A percentile compares a stretch with the other conserved stretches of the same genome.
phyloP scores from a whole-genome alignment of 2,113 vertebrate genomes.

The Dinomys branickii region DNA sequence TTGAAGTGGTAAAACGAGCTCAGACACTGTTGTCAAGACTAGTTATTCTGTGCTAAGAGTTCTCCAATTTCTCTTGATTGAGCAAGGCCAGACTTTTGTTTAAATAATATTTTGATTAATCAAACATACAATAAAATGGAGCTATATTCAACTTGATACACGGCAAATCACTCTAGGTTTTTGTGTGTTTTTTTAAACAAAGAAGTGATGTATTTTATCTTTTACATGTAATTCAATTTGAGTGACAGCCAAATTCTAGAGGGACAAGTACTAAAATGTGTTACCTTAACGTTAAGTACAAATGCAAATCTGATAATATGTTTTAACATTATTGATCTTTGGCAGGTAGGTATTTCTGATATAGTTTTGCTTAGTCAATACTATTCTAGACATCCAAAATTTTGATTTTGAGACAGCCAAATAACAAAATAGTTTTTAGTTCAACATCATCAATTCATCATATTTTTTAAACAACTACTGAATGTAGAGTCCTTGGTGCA shows the following conservation, averaged over 20 bases:
- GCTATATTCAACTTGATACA: background rate
- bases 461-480: background rate
- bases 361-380: background rate
- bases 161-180: conserved; percentile 36
- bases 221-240: conserved; percentile 21
- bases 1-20: background rate
- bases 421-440: background rate
- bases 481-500: background rate
- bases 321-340: background rate
- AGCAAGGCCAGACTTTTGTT: background rate
- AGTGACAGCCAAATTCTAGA: background rate
- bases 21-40: conserved; percentile 43
- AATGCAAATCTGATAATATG: background rate
- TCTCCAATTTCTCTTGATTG: conserved; percentile 7
- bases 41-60: conserved; percentile 39
- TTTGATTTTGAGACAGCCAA: background rate
- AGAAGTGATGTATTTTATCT: conserved; percentile 30
- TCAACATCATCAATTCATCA: background rate
- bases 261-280: background rate
- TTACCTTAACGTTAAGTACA: conserved; percentile 3
- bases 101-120: conserved; percentile 72
- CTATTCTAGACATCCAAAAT: background rate
- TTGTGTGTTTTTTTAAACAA: background rate
- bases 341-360: background rate
- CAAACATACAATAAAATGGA: conserved; percentile 24